Percentiles rank a stretch among this genome's conserved stretches.
Conservation (phyloP, 2,113 vertebrate species). For the Misgurnus anguillicaudatus region DNA sequence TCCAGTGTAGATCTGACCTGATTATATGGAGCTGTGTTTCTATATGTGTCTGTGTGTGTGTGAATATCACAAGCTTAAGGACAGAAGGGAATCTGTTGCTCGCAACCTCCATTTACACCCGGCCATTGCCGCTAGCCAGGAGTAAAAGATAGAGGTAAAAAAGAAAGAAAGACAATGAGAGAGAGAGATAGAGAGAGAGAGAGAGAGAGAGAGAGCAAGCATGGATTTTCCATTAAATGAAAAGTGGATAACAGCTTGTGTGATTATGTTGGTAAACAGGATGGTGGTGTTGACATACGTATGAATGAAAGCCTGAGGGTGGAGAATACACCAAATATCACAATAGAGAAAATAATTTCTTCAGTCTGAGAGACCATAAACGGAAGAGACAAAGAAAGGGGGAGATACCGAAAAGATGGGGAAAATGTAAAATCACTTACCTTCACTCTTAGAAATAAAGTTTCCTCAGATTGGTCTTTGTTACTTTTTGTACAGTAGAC, state of each 20-base stretch:
- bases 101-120: constrained; percentile 43
- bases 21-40: constrained; percentile 42
- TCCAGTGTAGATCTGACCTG: constrained; percentile 54
- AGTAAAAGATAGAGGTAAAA: constrained; percentile 23
- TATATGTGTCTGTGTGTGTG: constrained; percentile 28
- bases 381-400: constrained; percentile 20
- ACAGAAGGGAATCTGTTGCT: constrained; percentile 26
- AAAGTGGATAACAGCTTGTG: constrained; percentile 56
- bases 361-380: constrained; percentile 51
- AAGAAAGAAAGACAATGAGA: constrained; percentile 19
- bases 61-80: constrained; percentile 11
- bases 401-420: neutral
- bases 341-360: constrained; percentile 20
- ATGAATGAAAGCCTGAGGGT: constrained; percentile 47
- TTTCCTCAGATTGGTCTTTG: neutral
- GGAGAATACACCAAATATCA: constrained; percentile 53
- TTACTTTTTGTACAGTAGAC: too few relatives aligned
- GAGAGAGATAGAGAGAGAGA: constrained; percentile 47
- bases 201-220: constrained; percentile 15
- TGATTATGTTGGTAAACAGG: constrained; percentile 51
- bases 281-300: constrained; percentile 53
- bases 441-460: neutral
- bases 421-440: constrained; percentile 5
- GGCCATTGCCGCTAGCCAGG: constrained; percentile 29
- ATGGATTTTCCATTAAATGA: constrained; percentile 50